A percentile compares a stretch with the other conserved stretches of the same genome.
Evolutionary conservation across 2,113 vertebrate genomes (phyloP).

Genomic region (Phylloscopus whistleri): DNA sequence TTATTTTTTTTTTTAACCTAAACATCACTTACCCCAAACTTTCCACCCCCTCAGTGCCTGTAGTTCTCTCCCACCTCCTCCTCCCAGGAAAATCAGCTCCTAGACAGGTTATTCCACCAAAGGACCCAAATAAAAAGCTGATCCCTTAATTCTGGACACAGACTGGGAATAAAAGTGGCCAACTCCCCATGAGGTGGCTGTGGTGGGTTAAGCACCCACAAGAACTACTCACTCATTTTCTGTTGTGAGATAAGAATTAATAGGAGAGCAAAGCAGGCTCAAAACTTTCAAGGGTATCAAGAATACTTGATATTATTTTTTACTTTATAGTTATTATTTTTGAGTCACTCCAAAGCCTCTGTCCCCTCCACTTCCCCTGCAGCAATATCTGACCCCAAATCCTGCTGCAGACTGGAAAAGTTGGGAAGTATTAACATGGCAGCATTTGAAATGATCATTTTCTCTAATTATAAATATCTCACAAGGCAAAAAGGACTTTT

Average conservation of each 20-base stretch:
- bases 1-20: not conserved
- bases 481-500: constrained; percentile 60
- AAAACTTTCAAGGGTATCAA: not conserved
- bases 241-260: not conserved
- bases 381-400: not conserved
- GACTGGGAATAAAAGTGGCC: not conserved
- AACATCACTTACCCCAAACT: not conserved
- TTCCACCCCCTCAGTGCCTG: not conserved
- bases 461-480: constrained; percentile 54
- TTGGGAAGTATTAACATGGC: not conserved
- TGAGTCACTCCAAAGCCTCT: not conserved
- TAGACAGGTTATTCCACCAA: not conserved
- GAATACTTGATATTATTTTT: not conserved
- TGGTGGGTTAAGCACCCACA: not conserved
- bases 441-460: not conserved
- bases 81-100: not conserved
- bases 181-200: not conserved
- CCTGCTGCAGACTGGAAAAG: not conserved
- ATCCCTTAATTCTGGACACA: not conserved
- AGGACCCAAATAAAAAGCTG: not conserved
- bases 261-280: not conserved
- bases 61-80: not conserved
- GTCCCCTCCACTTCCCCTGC: not conserved
- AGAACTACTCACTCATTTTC: not conserved
- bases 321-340: not conserved